Percentiles rank a stretch among this genome's conserved stretches.
These are phyloP conservation scores for Troides oblongomaculatus DNA, from an alignment of 2,888 invertebrate species.

Conservation along the genomic window DNA sequence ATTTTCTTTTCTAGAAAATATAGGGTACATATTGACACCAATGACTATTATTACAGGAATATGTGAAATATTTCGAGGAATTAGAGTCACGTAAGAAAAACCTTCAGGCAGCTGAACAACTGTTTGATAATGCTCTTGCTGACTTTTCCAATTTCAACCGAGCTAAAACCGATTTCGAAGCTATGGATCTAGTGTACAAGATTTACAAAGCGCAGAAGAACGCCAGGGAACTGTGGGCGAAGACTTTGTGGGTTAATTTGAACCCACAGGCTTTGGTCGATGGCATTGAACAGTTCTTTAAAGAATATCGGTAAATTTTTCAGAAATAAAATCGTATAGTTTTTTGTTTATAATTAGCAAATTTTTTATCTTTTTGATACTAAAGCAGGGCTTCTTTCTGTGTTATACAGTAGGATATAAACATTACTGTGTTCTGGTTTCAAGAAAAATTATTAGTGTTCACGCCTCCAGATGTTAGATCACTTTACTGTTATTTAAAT, in stretches of 20 bases:
- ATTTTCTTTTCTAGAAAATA: too few species aligned
- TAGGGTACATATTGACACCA: background rate
- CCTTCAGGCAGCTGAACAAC: conserved; percentile 84
- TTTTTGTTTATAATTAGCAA: background rate
- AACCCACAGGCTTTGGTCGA: conserved; percentile 91
- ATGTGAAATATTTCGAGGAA: conserved; percentile 81
- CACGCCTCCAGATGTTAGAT: too few species aligned
- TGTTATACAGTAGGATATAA: too few species aligned
- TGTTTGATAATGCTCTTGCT: conserved; percentile 92
- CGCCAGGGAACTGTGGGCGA: conserved; percentile 90
- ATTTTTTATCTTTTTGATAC: background rate
- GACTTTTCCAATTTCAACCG: conserved; percentile 88
- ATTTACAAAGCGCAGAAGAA: conserved; percentile 89
- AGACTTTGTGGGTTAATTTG: conserved; percentile 92
- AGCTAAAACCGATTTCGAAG: conserved; percentile 81
- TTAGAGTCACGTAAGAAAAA: conserved; percentile 82
- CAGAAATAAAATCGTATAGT: background rate
- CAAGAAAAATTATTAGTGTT: too few species aligned
- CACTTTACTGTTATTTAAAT: too few species aligned
- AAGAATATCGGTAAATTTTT: conserved; percentile 80
- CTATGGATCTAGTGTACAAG: conserved; percentile 86
- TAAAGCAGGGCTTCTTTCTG: background rate
- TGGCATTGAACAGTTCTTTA: conserved; percentile 91
- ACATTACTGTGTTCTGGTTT: too few species aligned
- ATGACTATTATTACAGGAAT: conserved; percentile 70